Evolutionary conservation across 2,888 invertebrate species (phyloP).

Genomic region (Patella depressa): DNA sequence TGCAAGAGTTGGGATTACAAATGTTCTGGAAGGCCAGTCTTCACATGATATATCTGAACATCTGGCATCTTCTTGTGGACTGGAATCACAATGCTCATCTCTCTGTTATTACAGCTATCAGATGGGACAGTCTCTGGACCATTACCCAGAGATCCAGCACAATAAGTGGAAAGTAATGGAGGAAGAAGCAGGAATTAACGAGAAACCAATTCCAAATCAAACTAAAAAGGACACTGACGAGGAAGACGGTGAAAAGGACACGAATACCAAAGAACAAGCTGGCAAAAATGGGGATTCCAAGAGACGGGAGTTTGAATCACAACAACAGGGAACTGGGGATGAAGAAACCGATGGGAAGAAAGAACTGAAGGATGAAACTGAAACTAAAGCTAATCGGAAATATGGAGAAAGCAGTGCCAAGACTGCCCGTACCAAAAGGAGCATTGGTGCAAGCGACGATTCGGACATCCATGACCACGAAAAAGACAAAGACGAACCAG

Average conservation of each 20-base stretch:
- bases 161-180: background rate
- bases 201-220: background rate
- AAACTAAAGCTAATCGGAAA: background rate
- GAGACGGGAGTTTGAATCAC: background rate
- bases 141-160: background rate
- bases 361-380: background rate
- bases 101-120: background rate
- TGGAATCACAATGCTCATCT: background rate
- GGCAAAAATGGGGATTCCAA: conserved; percentile 19
- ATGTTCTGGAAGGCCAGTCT: too few species aligned
- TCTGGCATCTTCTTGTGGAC: too few species aligned
- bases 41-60: too few species aligned
- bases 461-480: too few species aligned
- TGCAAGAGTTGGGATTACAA: background rate
- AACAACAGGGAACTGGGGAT: background rate
- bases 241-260: background rate
- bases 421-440: too few species aligned
- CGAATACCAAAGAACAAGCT: conserved; percentile 3
- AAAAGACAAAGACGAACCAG: too few species aligned
- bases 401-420: background rate
- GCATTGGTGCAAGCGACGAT: too few species aligned
- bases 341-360: background rate
- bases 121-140: background rate
- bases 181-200: background rate
- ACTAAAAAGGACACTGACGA: background rate